Percentiles rank a stretch among this genome's conserved stretches.
Conservation (phyloP, 2,113 vertebrate species). For the Campylomormyrus numenius region DNA sequence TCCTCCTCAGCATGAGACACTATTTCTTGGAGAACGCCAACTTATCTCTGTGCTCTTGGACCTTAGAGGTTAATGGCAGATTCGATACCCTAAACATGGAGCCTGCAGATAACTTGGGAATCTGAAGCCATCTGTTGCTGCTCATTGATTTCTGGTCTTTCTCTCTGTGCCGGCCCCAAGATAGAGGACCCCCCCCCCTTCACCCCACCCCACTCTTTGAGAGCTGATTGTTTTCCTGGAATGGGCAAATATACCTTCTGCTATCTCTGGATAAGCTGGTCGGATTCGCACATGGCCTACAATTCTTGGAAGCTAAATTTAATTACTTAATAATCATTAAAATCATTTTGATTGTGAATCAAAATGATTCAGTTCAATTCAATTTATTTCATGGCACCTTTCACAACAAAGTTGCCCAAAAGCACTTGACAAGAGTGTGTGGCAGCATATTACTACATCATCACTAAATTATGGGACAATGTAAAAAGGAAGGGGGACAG, state of each 20-base stretch:
- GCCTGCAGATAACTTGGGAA: not conserved
- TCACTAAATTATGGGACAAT: not conserved
- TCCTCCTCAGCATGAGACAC: not conserved
- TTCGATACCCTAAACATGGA: conserved; percentile 2
- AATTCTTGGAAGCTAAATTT: not conserved
- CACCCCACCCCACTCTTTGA: not conserved
- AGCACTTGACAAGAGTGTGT: not conserved
- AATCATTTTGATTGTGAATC: not conserved
- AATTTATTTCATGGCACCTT: not conserved
- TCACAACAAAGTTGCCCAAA: not conserved
- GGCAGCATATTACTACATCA: not conserved
- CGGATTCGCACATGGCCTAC: not conserved
- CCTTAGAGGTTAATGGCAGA: conserved; percentile 7
- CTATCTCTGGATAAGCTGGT: not conserved
- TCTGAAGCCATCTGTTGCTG: not conserved
- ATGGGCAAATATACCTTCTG: not conserved
- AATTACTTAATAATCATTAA: not conserved
- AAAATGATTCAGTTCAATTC: not conserved
- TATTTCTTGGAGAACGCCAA: not conserved
- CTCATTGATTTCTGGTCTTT: not conserved
- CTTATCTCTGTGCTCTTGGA: not conserved
- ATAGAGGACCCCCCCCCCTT: not conserved
- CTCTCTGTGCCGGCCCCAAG: not conserved
- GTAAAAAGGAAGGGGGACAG: not conserved
- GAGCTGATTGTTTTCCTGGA: not conserved